A percentile compares a stretch with the other conserved stretches of the same genome.
phyloP scores from a whole-genome alignment of 2,888 invertebrate genomes.

The Germaria angustata region DNA sequence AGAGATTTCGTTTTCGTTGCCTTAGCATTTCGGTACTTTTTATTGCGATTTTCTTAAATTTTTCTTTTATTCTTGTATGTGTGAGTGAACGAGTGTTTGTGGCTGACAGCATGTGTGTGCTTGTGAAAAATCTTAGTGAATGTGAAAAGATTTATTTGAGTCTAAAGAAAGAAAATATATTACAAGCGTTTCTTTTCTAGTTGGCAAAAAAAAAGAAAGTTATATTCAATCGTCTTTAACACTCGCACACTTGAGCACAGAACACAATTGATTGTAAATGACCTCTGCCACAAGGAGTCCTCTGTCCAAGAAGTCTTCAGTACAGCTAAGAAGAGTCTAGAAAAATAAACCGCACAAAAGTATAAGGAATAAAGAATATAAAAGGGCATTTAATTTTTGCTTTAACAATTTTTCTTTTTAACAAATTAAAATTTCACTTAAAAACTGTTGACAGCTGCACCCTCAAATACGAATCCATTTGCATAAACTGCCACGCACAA shows the following conservation, averaged over 20 bases:
- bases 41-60: background rate
- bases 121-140: background rate
- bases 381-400: background rate
- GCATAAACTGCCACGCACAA: background rate
- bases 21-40: background rate
- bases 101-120: conserved; percentile 1
- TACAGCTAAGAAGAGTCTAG: background rate
- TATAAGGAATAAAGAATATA: background rate
- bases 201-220: background rate
- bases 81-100: background rate
- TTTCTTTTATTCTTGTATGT: background rate
- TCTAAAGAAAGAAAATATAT: background rate
- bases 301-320: conserved; percentile 1
- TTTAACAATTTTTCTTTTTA: background rate
- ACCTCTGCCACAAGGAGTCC: conserved; percentile 7
- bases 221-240: background rate
- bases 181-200: background rate
- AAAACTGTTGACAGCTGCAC: background rate
- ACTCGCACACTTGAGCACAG: conserved; percentile 9
- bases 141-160: conserved; percentile 32
- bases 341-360: background rate
- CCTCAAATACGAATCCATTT: background rate
- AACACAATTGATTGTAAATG: conserved; percentile 43
- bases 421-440: background rate
- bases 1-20: too few species aligned